Conservation (phyloP, 2,113 vertebrate genomes). For the Microcebus griseorufus region DNA sequence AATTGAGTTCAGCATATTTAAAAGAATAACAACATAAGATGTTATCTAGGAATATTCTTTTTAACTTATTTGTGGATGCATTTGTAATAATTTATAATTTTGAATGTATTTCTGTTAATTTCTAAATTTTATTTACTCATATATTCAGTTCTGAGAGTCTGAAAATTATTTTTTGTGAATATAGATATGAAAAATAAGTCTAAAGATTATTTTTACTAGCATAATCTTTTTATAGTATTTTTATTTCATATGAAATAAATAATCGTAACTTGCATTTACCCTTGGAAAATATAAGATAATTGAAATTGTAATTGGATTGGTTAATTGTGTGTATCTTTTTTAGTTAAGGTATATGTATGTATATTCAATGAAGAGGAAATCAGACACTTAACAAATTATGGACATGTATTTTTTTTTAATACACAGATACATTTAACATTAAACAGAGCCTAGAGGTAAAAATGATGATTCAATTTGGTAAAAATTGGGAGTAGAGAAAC, state of each 20-base stretch:
- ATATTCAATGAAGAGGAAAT: neutral
- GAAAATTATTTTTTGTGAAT: constrained; percentile 18
- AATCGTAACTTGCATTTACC: neutral
- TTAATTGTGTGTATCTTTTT: neutral
- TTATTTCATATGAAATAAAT: neutral
- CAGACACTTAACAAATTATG: neutral
- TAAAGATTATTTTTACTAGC: neutral
- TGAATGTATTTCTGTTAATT: constrained; percentile 20
- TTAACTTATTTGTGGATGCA: neutral
- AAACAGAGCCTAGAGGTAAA: constrained; percentile 47
- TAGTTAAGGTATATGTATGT: neutral
- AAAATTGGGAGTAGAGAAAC: neutral
- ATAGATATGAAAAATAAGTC: neutral
- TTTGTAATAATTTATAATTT: constrained; percentile 45
- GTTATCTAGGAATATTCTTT: neutral
- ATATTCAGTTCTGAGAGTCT: neutral
- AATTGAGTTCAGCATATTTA: neutral
- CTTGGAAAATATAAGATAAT: neutral
- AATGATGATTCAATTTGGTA: constrained; percentile 1
- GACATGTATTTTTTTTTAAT: neutral
- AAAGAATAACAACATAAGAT: neutral
- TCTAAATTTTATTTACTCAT: neutral
- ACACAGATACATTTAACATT: constrained; percentile 45
- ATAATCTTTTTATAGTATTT: constrained; percentile 7
- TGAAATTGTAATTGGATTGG: neutral